Percentiles rank a stretch among this genome's conserved stretches.
These are phyloP conservation scores for Cephus rjabovi DNA, from an alignment of 2,888 invertebrate species.

Conservation along the genomic window DNA sequence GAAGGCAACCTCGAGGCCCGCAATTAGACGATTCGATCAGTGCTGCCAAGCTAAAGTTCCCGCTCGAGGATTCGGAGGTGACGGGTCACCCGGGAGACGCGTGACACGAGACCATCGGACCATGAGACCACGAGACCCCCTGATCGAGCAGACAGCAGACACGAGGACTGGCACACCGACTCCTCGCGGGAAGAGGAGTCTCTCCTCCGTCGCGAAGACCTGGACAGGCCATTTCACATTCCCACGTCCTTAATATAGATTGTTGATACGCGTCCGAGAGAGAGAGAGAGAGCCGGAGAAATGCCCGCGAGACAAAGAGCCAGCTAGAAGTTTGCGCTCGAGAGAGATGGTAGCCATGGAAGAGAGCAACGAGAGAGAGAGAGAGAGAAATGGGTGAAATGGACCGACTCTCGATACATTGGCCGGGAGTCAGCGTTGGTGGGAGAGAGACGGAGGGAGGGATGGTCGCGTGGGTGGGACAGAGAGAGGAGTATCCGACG, in stretches of 20 bases:
- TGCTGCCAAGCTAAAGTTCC: not conserved
- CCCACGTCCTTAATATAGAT: constrained; percentile 62
- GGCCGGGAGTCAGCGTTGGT: constrained; percentile 13
- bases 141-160: constrained; percentile 15
- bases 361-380: constrained; percentile 21
- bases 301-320: constrained; percentile 4
- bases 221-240: constrained; percentile 57
- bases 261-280: constrained; percentile 49
- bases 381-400: constrained; percentile 14
- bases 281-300: constrained; percentile 22
- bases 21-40: not conserved
- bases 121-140: not conserved
- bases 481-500: constrained; percentile 7
- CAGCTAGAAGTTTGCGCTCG: not conserved
- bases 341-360: not conserved
- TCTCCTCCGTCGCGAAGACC: constrained; percentile 25
- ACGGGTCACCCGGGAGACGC: constrained; percentile 25
- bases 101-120: constrained; percentile 13
- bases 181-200: constrained; percentile 12
- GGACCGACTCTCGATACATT: constrained; percentile 15
- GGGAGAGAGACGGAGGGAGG: constrained; percentile 21
- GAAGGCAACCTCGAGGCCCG: not conserved
- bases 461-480: constrained; percentile 8
- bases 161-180: constrained; percentile 29
- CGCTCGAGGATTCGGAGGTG: not conserved